phyloP scores from a whole-genome alignment of 1,140 invertebrate genomes.

The Drosophila varians region DNA sequence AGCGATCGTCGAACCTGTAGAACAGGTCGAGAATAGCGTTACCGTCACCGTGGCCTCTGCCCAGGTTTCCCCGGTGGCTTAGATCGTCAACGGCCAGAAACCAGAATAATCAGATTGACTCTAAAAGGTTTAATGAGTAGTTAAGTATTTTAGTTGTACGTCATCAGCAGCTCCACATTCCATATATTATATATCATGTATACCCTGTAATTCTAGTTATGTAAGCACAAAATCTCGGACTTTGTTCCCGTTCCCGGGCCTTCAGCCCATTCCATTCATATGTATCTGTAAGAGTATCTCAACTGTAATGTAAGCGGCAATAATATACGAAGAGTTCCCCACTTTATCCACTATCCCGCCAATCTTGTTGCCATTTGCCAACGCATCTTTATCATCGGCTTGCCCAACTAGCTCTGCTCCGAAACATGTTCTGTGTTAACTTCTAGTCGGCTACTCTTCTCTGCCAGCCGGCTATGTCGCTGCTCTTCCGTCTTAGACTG shows the following conservation, averaged over 20 bases:
- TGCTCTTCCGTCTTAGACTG: conserved; percentile 5
- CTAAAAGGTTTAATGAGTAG: conserved; percentile 53
- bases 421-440: conserved; percentile 27
- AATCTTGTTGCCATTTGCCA: conserved; percentile 1
- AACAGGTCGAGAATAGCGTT: conserved; percentile 80
- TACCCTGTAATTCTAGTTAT: conserved; percentile 51
- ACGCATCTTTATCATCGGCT: conserved; percentile 3
- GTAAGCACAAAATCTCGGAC: conserved; percentile 21
- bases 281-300: conserved; percentile 16
- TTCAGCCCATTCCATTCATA: neutral
- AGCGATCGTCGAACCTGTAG: conserved; percentile 71
- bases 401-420: neutral
- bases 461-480: conserved; percentile 9
- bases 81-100: conserved; percentile 31
- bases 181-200: conserved; percentile 7
- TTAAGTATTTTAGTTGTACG: conserved; percentile 54
- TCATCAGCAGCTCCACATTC: conserved; percentile 46
- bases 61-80: conserved; percentile 67
- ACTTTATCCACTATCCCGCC: conserved; percentile 5
- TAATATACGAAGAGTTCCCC: conserved; percentile 12
- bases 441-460: conserved; percentile 23
- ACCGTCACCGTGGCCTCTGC: conserved; percentile 55
- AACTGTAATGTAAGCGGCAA: conserved; percentile 17
- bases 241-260: conserved; percentile 10
- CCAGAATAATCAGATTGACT: conserved; percentile 29